Base-by-base conservation (phyloP, 2,888 invertebrate genomes). In the Cheilosia grossa region DNA sequence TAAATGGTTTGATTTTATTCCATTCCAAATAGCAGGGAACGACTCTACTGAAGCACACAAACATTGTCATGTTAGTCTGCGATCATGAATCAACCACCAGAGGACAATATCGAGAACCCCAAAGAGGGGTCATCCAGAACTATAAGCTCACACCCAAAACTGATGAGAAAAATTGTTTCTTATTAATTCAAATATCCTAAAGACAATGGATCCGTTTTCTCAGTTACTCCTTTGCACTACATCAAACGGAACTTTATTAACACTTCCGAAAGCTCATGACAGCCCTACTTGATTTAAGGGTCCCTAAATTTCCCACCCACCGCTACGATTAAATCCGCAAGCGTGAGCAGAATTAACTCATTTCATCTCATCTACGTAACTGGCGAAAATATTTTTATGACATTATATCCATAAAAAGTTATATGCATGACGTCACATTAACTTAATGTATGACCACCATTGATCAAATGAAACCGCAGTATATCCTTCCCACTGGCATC, bases 341-440 rank as follows among this genome's bases (percentile, higher is more conserved):
- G 24, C 66, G 47, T 54, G 13, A 74, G 63, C 42, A 49, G 67
- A 63, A 75, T 75, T 75, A 42, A 40, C 75, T 67, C 75, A 67
- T 61, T 53, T 56, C 69, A 69, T 63, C 61, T 56, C 67, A 81
- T 54, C 69, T 69, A 21, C n/a, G n/a, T 21, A 58, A 63, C 42
- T 70, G 21, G 70, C 47, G 67, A 44, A 72, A 66, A 61, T 66
- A 72, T 82, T 77, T 77, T 77, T 72, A 82, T 77, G 82, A 66
- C 82, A 72, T 61, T 61, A 82, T 82, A 21, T 6, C 66, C 72
- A 44, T 69, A 13, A 47, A 70, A 66, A 49, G 77, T 64, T 75
- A 80, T 82, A 77, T 87, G 77, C 86, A 82, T 86, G 83, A 81
- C 81, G 87, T 83, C 87, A 87, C 78, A 86, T 86, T 87, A 87